Evolutionary conservation across 2,113 vertebrate species (phyloP).

Genomic region (Heterochromis multidens): DNA sequence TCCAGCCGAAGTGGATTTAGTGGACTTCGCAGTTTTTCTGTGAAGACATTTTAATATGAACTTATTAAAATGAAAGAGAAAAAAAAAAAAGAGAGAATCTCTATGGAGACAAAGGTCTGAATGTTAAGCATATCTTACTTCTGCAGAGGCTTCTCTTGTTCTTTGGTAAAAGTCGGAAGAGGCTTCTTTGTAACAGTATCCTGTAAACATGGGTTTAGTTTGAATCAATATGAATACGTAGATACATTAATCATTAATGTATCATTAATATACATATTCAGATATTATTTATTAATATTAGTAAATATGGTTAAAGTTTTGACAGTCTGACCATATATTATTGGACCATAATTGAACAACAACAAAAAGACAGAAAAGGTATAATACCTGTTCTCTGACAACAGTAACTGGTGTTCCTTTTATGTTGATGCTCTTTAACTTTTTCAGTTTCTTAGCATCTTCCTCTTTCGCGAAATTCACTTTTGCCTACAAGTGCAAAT

Average conservation of each 20-base stretch:
- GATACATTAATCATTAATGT: neutral
- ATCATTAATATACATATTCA: neutral
- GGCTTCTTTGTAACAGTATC: neutral
- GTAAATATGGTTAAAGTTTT: neutral
- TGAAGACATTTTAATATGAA: neutral
- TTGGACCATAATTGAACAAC: neutral
- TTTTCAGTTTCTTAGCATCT: constrained; percentile 62
- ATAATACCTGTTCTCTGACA: constrained; percentile 21
- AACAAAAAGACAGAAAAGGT: neutral
- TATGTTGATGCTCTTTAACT: constrained; percentile 6
- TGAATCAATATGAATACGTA: neutral
- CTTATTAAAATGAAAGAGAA: no score
- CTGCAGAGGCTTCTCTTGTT: neutral
- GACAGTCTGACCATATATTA: neutral
- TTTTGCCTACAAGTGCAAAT: constrained; percentile 40
- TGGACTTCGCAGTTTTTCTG: neutral
- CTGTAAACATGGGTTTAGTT: neutral
- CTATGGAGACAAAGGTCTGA: neutral
- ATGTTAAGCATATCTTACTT: neutral
- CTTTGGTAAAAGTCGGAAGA: neutral
- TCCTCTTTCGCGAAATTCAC: constrained; percentile 65
- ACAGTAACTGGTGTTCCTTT: constrained; percentile 29
- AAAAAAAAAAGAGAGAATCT: no score
- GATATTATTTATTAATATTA: no score
- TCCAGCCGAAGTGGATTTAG: neutral